Evolutionary conservation across 2,888 invertebrate genomes (phyloP), one percentile per base, ranked within the genome.

Genomic region (Dolichopus griseipennis): DNA sequence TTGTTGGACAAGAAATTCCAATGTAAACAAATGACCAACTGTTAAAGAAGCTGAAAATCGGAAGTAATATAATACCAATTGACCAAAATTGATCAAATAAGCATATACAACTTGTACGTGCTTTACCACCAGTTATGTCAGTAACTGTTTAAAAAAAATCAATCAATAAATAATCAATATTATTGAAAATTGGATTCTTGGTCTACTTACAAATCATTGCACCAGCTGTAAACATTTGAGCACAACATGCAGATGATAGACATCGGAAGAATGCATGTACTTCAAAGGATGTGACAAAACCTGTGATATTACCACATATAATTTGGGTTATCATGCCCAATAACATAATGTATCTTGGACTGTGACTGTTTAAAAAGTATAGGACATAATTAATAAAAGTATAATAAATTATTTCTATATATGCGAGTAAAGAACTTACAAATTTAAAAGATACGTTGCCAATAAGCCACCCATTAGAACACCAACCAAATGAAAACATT

Each of bases 11-110:
- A 6, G 82, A 83, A 69, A 83, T 83, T 41, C 81, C 80, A 76
- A 83, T 79, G 71, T 83, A 83, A 18, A 83, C 77, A 71, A 81
- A 77, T 0, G 78, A 76, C 83, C 83, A 83, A 70, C 81, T 82
- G 27, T 77, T 75, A 72, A 80, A 80, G 69, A 81, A 78, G 69
- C 81, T 80, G n/a, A 81, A 81, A 1, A 78, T 78, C 5, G 83
- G 82, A 70, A 83, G 73, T 72, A 82, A 72, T 72, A 83, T 82
- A 18, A 83, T 82, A 20, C 83, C 83, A 72, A 83, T 75, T 18
- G 83, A 83, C 83, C 83, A 83, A 73, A 83, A 83, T 69, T 80
- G 80, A 70, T 83, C 83, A 71, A 82, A 83, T 10, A 81, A 75
- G 2, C 81, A 80, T 18, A 77, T 75, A 1, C 81, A 78, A 61